Percentiles rank a stretch among this genome's conserved stretches.
These are phyloP conservation scores for Thysanoteuthis rhombus DNA, from an alignment of 2,888 invertebrate species.

Conservation along the genomic window DNA sequence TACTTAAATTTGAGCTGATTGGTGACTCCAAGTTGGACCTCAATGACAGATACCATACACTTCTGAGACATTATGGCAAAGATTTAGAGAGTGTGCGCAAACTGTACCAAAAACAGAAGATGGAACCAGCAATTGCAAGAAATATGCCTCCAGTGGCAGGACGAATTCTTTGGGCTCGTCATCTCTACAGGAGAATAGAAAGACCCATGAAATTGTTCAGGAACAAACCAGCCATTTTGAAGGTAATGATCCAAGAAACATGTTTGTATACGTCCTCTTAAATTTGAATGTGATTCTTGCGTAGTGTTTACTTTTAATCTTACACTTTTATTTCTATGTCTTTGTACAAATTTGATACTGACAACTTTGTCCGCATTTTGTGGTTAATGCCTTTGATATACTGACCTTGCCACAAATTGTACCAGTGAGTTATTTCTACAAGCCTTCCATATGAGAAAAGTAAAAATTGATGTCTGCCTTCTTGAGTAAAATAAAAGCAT, in stretches of 20 bases:
- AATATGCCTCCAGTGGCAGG: conserved; percentile 94
- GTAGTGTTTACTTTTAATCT: background rate
- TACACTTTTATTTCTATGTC: too few relatives aligned
- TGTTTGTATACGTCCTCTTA: background rate
- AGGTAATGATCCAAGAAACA: conserved; percentile 43
- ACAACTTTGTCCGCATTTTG: background rate
- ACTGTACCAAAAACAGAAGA: conserved; percentile 86
- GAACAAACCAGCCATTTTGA: conserved; percentile 65
- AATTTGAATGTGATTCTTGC: background rate
- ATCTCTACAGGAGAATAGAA: conserved; percentile 82
- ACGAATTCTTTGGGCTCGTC: conserved; percentile 79
- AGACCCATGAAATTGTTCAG: conserved; percentile 77
- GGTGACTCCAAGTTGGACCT: conserved; percentile 65
- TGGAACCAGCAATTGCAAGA: conserved; percentile 87
- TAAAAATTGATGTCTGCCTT: too few relatives aligned
- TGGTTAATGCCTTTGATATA: background rate
- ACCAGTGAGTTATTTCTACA: too few relatives aligned
- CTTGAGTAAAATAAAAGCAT: too few relatives aligned
- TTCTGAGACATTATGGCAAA: conserved; percentile 73
- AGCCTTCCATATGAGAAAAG: too few relatives aligned
- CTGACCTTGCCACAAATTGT: too few relatives aligned
- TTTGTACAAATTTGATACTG: too few relatives aligned
- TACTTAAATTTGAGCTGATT: conserved; percentile 66
- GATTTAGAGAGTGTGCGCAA: conserved; percentile 81
- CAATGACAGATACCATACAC: conserved; percentile 67